Conservation (phyloP, 2,113 vertebrate genomes). For the human region DNA sequence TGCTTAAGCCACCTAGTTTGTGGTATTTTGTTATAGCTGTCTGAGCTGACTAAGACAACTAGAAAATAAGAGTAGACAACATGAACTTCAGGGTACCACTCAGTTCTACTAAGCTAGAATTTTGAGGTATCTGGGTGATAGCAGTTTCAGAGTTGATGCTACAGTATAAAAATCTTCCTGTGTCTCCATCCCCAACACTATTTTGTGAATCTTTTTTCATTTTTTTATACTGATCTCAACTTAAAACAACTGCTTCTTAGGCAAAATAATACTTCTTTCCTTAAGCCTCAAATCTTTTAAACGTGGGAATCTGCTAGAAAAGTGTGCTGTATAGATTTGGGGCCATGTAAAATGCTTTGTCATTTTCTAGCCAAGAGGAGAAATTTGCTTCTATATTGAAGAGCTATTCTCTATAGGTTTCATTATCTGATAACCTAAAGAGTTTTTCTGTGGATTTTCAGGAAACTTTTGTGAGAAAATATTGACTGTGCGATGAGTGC, state of each 20-base stretch:
- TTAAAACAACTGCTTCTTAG: neutral
- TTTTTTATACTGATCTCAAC: neutral
- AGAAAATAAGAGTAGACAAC: neutral
- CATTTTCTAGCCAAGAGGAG: conserved; percentile 19
- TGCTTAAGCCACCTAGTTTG: neutral
- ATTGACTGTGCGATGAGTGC: neutral
- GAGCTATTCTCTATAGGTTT: conserved; percentile 6
- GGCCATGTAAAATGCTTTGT: conserved; percentile 10
- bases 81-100: neutral
- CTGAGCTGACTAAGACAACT: neutral
- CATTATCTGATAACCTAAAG: conserved; percentile 33
- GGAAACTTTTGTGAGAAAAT: conserved; percentile 50
- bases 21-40: neutral
- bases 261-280: neutral
- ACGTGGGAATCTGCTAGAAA: neutral
- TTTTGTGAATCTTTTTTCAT: neutral
- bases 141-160: neutral
- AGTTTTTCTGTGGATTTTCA: conserved; percentile 47
- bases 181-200: neutral
- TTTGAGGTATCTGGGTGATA: neutral
- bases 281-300: neutral
- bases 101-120: neutral
- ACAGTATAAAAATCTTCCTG: neutral
- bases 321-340: neutral
- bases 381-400: neutral